These are phyloP conservation scores for Heliothis subflexa DNA, from an alignment of 1,140 invertebrate species.

Conservation along the genomic window DNA sequence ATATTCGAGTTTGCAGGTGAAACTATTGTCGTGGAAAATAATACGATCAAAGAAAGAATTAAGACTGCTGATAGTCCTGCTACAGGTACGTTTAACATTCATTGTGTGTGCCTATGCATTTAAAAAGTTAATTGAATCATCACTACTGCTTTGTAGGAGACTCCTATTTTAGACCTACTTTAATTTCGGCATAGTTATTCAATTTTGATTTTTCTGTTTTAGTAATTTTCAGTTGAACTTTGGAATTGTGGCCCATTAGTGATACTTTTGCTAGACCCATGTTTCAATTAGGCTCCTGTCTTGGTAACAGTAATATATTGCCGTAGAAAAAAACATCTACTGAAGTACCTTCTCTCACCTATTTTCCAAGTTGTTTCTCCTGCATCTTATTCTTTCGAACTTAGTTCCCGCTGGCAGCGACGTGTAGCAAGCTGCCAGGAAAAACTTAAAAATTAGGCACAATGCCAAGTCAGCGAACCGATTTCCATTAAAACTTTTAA, in stretches of 20 bases:
- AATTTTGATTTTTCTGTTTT: no score
- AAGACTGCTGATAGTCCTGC: constrained; percentile 65
- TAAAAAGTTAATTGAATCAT: no score
- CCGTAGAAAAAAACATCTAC: no score
- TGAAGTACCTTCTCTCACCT: not conserved
- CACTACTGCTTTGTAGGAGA: no score
- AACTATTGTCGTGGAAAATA: constrained; percentile 82
- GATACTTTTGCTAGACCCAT: no score
- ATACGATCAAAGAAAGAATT: constrained; percentile 80
- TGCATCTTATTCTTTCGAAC: constrained; percentile 20
- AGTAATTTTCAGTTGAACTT: no score
- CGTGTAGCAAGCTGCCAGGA: not conserved
- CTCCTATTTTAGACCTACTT: no score
- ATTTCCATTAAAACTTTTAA: constrained; percentile 39
- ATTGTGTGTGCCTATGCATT: no score
- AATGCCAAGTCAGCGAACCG: constrained; percentile 16
- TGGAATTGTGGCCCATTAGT: no score
- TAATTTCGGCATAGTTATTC: no score
- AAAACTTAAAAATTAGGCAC: constrained; percentile 23
- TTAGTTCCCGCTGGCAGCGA: constrained; percentile 1
- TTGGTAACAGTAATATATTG: no score
- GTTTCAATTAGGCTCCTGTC: no score
- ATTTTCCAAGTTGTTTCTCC: not conserved
- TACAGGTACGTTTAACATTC: constrained; percentile 58
- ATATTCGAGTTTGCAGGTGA: constrained; percentile 84